These are phyloP conservation scores for Tragelaphus scriptus DNA, from an alignment of 2,113 vertebrate genomes.

Conservation along the genomic window DNA sequence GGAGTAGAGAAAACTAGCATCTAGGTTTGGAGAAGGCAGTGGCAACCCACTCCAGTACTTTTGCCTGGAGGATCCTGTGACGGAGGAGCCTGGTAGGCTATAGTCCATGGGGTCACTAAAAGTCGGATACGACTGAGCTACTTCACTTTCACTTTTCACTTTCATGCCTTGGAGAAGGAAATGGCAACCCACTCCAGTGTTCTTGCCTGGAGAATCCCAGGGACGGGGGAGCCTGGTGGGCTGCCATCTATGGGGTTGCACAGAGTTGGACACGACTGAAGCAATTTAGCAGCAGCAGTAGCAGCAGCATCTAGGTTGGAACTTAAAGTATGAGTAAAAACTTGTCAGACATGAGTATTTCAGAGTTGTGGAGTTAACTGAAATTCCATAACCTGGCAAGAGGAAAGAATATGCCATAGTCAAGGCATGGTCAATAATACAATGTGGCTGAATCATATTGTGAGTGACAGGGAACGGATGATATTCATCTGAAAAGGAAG, in stretches of 20 bases:
- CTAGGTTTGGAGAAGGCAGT: background rate
- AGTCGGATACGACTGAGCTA: accelerated
- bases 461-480: background rate
- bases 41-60: background rate
- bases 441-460: background rate
- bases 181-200: background rate
- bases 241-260: accelerated
- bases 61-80: background rate
- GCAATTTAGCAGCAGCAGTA: background rate
- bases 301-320: background rate
- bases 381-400: background rate
- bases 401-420: background rate
- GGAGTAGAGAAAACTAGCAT: background rate
- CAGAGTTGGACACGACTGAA: accelerated
- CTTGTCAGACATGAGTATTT: background rate
- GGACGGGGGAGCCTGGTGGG: background rate
- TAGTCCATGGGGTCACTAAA: background rate
- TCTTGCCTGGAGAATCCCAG: background rate
- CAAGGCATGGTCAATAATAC: background rate
- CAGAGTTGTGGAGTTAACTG: background rate
- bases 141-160: background rate
- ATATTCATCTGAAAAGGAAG: background rate
- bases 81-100: background rate
- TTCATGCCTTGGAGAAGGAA: background rate
- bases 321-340: background rate